A percentile compares a stretch with the other conserved stretches of the same genome.
Conservation (phyloP, 2,888 invertebrate genomes). For the Scaptomyza parva region DNA sequence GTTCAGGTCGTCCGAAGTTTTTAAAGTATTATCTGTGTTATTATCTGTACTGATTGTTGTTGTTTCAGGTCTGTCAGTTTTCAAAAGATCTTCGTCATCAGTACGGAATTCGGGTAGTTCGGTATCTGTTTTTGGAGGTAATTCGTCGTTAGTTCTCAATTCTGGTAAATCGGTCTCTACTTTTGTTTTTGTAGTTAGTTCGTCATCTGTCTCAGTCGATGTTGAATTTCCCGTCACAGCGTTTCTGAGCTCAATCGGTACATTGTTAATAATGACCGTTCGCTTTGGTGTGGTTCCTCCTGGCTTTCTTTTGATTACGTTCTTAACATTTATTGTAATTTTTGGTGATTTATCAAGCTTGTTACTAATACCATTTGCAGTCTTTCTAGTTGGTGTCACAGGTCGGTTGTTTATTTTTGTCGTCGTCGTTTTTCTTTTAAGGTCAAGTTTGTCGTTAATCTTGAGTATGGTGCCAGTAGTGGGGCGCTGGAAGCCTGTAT, state of each 20-base stretch:
- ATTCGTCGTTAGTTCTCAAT: constrained; percentile 3
- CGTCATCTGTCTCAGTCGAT: constrained; percentile 10
- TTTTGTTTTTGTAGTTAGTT: not conserved
- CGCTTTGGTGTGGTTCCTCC: constrained; percentile 65
- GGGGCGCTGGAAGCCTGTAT: constrained; percentile 73
- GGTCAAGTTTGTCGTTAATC: constrained; percentile 88
- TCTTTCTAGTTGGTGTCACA: constrained; percentile 80
- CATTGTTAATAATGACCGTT: constrained; percentile 82
- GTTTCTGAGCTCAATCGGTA: constrained; percentile 81
- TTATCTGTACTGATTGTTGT: not conserved
- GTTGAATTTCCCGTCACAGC: constrained; percentile 44
- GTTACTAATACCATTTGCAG: constrained; percentile 69
- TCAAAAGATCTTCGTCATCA: not conserved
- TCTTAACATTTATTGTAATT: constrained; percentile 58
- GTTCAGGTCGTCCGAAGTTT: not conserved
- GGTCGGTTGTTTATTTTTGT: constrained; percentile 40
- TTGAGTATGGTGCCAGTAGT: constrained; percentile 72
- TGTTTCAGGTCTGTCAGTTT: not conserved
- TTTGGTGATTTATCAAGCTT: constrained; percentile 81
- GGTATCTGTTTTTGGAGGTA: not conserved
- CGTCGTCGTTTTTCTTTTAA: constrained; percentile 83
- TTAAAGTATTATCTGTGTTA: not conserved
- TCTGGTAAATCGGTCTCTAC: constrained; percentile 2
- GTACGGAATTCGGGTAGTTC: constrained; percentile 16
- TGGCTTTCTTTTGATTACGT: constrained; percentile 54